Percentiles rank a stretch among this genome's conserved stretches.
Evolutionary conservation across 2,888 invertebrate species (phyloP).

Genomic region (Unio delphinus): DNA sequence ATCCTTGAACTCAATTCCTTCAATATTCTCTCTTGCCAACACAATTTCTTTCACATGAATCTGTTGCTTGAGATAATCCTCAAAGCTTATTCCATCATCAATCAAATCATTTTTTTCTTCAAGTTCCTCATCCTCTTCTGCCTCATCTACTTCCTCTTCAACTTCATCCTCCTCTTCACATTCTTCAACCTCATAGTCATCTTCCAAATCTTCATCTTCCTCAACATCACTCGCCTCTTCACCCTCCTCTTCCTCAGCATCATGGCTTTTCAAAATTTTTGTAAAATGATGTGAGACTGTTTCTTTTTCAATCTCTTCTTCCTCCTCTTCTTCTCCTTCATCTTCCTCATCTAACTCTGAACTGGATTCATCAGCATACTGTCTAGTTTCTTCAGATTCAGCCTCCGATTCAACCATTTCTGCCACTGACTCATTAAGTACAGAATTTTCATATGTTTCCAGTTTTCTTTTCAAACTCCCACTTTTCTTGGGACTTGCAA

Average conservation of each 20-base stretch:
- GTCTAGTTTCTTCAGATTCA: slow-evolving; percentile 6
- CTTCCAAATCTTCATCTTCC: slow-evolving; percentile 13
- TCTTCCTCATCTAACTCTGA: slow-evolving; percentile 4
- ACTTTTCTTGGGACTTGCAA: slow-evolving; percentile 4
- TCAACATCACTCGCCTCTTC: slow-evolving; percentile 8
- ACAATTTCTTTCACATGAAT: no score
- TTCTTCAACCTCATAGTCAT: slow-evolving; percentile 16
- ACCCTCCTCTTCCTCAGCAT: slow-evolving; percentile 5
- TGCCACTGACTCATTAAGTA: neutral
- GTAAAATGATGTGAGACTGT: slow-evolving; percentile 6
- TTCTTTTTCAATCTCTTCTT: slow-evolving; percentile 12
- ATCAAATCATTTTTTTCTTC: slow-evolving; percentile 8
- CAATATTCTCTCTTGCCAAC: no score
- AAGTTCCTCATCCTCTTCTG: slow-evolving; percentile 7
- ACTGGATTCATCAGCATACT: neutral
- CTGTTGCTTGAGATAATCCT: no score
- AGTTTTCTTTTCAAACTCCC: slow-evolving; percentile 1
- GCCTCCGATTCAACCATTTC: slow-evolving; percentile 10
- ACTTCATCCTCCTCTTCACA: neutral
- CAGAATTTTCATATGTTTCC: neutral
- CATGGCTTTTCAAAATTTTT: slow-evolving; percentile 2
- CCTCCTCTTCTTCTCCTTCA: slow-evolving; percentile 16
- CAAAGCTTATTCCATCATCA: slow-evolving; percentile 4
- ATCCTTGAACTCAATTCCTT: no score
- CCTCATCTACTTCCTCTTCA: slow-evolving; percentile 6